These are phyloP conservation scores for Boulengeromyrus knoepffleri DNA, from an alignment of 2,113 vertebrate genomes.

Conservation along the genomic window DNA sequence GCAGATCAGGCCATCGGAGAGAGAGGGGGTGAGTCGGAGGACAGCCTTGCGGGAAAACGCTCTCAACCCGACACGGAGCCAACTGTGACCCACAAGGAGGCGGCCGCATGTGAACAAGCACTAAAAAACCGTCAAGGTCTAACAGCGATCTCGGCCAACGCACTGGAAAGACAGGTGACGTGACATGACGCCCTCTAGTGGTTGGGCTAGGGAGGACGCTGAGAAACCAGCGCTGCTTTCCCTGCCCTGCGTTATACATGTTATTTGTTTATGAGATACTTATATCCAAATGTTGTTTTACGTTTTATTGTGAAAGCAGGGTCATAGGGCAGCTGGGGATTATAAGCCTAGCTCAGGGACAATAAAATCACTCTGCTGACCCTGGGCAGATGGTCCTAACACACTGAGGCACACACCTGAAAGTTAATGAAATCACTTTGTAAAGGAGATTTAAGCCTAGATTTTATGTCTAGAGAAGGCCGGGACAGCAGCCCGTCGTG, in stretches of 20 bases:
- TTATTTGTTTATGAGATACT: background rate
- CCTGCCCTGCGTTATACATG: background rate
- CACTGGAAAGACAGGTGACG: background rate
- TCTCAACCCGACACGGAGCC: background rate
- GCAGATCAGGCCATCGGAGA: background rate
- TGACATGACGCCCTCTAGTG: background rate
- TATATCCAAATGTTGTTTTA: background rate
- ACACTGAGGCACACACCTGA: background rate
- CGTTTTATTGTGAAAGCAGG: background rate
- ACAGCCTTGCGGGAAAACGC: background rate
- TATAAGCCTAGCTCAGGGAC: background rate
- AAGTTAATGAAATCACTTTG: background rate
- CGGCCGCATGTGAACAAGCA: too few species aligned
- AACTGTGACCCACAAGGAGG: background rate
- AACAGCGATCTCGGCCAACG: too few species aligned
- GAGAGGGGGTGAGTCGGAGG: too few species aligned
- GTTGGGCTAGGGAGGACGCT: background rate
- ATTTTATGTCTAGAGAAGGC: too few species aligned
- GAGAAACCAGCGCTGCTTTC: background rate
- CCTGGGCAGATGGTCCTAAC: background rate
- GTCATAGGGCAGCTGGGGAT: background rate
- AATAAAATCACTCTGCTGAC: background rate
- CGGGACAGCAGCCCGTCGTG: background rate
- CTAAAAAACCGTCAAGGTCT: too few species aligned
- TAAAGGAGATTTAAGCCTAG: background rate